Evolutionary conservation across 2,888 invertebrate genomes (phyloP).

Genomic region (Allolobophora icterica): DNA sequence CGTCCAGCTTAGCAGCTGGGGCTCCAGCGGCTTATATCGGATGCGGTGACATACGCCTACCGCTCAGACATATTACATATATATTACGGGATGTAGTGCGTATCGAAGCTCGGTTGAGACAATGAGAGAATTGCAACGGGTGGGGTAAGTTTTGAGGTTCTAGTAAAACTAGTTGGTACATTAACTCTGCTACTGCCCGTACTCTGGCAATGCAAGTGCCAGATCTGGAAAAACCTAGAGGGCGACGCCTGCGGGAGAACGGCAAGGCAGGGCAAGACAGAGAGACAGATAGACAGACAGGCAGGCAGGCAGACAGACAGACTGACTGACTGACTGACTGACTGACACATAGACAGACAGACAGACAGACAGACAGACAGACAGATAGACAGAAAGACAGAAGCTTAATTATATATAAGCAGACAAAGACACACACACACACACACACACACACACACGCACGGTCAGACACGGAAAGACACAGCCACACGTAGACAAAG

Average conservation of each 20-base stretch:
- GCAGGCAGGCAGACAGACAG: conserved; percentile 20
- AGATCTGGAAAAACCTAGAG: neutral
- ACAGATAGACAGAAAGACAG: neutral
- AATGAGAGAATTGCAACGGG: neutral
- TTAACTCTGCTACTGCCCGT: no score
- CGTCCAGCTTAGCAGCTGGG: conserved; percentile 1
- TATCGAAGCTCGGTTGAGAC: neutral
- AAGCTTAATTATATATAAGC: no score
- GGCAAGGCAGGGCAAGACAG: no score
- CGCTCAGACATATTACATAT: neutral
- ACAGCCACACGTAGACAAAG: no score
- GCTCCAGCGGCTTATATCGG: neutral
- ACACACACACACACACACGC: neutral
- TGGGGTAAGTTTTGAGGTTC: neutral
- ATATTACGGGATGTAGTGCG: neutral
- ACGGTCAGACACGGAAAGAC: neutral
- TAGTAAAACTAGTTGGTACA: neutral
- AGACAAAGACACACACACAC: neutral
- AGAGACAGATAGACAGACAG: neutral
- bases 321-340: neutral
- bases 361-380: neutral
- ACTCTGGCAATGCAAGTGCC: neutral
- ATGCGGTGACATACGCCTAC: neutral
- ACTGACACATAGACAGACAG: conserved; percentile 4
- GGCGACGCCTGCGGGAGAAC: no score